These are phyloP conservation scores for Nemopilema nomurai DNA, from an alignment of 30 jellyfish, hydroid and myxozoan genomes.

Conservation along the genomic window DNA sequence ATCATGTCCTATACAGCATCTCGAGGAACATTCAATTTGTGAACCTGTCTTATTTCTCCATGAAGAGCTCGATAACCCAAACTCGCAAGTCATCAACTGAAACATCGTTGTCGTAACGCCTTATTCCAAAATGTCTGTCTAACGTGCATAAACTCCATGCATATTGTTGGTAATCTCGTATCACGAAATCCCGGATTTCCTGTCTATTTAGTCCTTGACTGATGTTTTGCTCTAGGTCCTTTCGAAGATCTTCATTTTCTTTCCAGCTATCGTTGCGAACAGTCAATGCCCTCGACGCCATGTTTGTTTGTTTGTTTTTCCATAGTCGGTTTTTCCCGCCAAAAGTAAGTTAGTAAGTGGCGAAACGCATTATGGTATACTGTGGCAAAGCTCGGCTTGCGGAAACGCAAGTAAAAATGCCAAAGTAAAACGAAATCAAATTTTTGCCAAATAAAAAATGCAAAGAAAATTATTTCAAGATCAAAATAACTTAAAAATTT, in stretches of 20 bases:
- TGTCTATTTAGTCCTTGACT: no score
- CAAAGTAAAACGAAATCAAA: no score
- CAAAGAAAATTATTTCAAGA: no score
- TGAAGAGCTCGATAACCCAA: constrained; percentile 64
- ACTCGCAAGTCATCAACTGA: constrained; percentile 42
- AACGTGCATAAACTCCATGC: no score
- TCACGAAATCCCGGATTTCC: neutral
- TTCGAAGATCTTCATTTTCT: constrained; percentile 20
- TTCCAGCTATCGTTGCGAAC: constrained; percentile 27
- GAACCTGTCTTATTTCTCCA: constrained; percentile 43
- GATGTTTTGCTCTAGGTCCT: constrained; percentile 15
- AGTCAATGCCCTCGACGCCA: constrained; percentile 1
- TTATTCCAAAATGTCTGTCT: constrained; percentile 20
- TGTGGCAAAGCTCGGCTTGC: no score
- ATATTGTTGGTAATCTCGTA: neutral
- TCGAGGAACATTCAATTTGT: constrained; percentile 45
- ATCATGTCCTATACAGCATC: constrained; percentile 50
- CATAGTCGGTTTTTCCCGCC: constrained; percentile 23
- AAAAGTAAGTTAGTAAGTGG: constrained; percentile 7
- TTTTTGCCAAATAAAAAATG: no score
- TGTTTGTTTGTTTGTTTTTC: no score
- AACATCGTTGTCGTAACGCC: constrained; percentile 18
- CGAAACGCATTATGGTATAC: constrained; percentile 17
- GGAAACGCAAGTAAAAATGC: no score
- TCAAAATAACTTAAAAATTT: no score